Evolutionary conservation across 1,140 invertebrate genomes (phyloP), one percentile per base, ranked within the genome.

Genomic region (Leptonema lineaticorne): DNA sequence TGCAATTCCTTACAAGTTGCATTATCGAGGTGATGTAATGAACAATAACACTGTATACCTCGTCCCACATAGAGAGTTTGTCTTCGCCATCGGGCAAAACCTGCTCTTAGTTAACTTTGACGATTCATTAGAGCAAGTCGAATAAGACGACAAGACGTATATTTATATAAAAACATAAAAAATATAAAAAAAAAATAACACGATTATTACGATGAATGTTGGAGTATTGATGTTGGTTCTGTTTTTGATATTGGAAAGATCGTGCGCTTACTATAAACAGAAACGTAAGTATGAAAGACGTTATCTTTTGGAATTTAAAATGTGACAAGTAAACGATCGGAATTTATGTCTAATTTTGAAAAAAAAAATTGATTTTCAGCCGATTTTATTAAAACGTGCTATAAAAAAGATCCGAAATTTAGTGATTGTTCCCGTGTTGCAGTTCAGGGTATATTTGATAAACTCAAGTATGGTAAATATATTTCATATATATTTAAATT

Each of bases 341-440:
- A n/a, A n/a, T n/a, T n/a, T n/a, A n/a, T n/a, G n/a, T n/a, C n/a
- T n/a, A n/a, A n/a, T n/a, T n/a, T n/a, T n/a, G n/a, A n/a, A n/a
- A n/a, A n/a, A n/a, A n/a, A n/a, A n/a, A n/a, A 41, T 14, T 53
- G 57, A 56, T 28, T 79, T 86, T 78, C 79, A 89, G 87, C 87
- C 45, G 81, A 81, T 79, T 89, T 84, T 76, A 84, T 89, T 57
- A 84, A 84, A 75, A 86, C 87, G 74, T 89, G 87, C 77, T 78
- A 79, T 68, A 86, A 84, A 78, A 85, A 83, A 69, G 82, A 85
- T 74, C 84, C 81, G 64, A 78, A 85, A 67, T 88, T 89, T 70
- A 78, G 84, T 33, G 85, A 87, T 69, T 89, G 87, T 75, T 88
- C 87, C 2, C 83, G 82, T 8, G 75, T 82, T 60, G 85, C 87